A percentile compares a stretch with the other conserved stretches of the same genome.
phyloP scores from a whole-genome alignment of 2,888 invertebrate species.

The Clusia tigrina region DNA sequence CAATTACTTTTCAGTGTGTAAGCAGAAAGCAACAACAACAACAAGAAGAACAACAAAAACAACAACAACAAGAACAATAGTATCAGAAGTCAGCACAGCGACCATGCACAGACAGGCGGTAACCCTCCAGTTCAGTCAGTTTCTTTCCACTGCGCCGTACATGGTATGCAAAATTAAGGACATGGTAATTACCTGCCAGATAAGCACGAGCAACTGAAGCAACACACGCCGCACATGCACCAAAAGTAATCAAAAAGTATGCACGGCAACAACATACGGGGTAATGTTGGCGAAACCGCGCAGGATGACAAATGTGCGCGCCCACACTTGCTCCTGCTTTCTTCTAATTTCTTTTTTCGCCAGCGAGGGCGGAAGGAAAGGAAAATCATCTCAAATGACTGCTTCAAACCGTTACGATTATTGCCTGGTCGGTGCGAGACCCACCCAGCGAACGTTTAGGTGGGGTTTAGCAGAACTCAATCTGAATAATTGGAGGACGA shows the following conservation, averaged over 20 bases:
- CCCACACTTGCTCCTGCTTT: neutral
- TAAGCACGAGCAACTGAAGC: constrained; percentile 23
- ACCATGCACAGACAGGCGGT: no score
- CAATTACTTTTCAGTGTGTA: constrained; percentile 38
- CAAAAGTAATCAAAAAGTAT: constrained; percentile 11
- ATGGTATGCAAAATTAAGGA: constrained; percentile 33
- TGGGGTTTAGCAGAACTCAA: no score
- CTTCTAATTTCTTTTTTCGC: constrained; percentile 5
- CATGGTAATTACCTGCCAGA: constrained; percentile 39
- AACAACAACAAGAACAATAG: no score
- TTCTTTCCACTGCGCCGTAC: no score
- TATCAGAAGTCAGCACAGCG: no score
- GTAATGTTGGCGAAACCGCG: constrained; percentile 17
- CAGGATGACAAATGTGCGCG: constrained; percentile 20
- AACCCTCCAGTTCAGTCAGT: no score
- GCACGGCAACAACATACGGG: constrained; percentile 9
- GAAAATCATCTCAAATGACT: neutral
- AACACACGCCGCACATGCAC: neutral
- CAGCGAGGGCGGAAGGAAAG: neutral
- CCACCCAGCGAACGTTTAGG: no score
- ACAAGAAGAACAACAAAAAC: neutral
- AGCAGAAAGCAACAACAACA: constrained; percentile 18
- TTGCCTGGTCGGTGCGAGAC: no score
- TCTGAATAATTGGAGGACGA: no score
- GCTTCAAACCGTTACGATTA: no score